Conservation (phyloP, 1,140 invertebrate genomes). For the Philaenus spumarius region DNA sequence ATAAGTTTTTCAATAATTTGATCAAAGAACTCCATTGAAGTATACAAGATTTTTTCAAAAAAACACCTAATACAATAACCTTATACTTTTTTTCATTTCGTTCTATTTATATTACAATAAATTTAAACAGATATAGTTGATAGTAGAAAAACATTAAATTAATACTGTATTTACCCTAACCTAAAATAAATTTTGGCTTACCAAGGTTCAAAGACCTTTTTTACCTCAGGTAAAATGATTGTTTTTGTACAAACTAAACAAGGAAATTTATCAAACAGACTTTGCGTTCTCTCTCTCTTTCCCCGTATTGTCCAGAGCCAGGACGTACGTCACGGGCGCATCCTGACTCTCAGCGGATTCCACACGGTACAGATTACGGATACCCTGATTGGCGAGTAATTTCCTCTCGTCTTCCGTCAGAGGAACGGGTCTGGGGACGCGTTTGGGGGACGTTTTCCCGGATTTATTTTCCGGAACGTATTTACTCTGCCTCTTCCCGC, state of each 20-base stretch:
- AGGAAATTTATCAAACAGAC: background rate
- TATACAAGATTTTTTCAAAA: no score
- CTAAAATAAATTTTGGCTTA: no score
- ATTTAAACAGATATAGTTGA: no score
- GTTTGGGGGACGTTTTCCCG: conserved; percentile 34
- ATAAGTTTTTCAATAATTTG: no score
- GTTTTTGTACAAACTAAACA: background rate
- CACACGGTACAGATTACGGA: conserved; percentile 38
- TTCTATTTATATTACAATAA: no score
- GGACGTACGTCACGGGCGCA: conserved; percentile 23
- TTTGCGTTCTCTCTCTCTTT: conserved; percentile 10
- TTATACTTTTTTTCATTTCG: no score
- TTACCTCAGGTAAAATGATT: no score
- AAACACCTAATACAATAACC: no score
- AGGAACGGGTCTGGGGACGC: conserved; percentile 36
- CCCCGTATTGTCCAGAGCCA: conserved; percentile 18
- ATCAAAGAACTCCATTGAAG: no score
- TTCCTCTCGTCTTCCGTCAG: conserved; percentile 34
- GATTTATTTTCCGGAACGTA: conserved; percentile 25
- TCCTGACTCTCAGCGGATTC: conserved; percentile 21
- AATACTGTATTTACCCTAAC: no score
- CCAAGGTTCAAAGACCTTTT: no score
- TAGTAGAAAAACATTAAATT: no score
- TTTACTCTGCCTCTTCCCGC: conserved; percentile 36
- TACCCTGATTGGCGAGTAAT: conserved; percentile 36